A percentile compares a stretch with the other conserved stretches of the same genome.
Conservation (phyloP, 1,140 invertebrate genomes). For the Drosophila azteca region DNA sequence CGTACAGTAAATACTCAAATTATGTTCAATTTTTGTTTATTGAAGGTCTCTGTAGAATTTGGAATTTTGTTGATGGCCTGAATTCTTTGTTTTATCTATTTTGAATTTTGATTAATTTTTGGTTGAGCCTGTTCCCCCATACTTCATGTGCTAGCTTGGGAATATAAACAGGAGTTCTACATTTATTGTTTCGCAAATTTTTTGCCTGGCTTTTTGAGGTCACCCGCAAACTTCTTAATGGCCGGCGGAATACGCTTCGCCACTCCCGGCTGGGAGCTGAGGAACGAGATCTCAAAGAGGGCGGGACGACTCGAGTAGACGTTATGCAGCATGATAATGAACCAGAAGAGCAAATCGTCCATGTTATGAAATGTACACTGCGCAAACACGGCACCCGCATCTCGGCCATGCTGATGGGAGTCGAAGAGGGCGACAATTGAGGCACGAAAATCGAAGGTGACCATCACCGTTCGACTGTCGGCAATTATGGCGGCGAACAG, state of each 20-base stretch:
- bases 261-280: conserved; percentile 70
- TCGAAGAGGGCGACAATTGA: conserved; percentile 75
- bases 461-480: conserved; percentile 77
- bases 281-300: conserved; percentile 75
- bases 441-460: conserved; percentile 73
- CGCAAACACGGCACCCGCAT: conserved; percentile 75
- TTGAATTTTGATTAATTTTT: conserved; percentile 13
- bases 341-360: conserved; percentile 74
- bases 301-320: conserved; percentile 71
- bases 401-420: conserved; percentile 76
- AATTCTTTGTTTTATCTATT: neutral
- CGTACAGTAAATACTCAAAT: neutral
- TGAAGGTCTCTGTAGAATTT: conserved; percentile 37
- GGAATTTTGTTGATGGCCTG: neutral
- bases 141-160: too few species aligned
- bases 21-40: conserved; percentile 48
- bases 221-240: conserved; percentile 66
- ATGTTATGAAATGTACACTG: conserved; percentile 69
- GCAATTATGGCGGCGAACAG: conserved; percentile 77
- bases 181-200: too few species aligned
- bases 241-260: conserved; percentile 71
- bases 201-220: conserved; percentile 58
- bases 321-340: conserved; percentile 75
- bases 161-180: too few species aligned
- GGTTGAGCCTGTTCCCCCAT: too few species aligned